Base-by-base conservation (phyloP, 2,113 vertebrate species). In the Cololabis saira region DNA sequence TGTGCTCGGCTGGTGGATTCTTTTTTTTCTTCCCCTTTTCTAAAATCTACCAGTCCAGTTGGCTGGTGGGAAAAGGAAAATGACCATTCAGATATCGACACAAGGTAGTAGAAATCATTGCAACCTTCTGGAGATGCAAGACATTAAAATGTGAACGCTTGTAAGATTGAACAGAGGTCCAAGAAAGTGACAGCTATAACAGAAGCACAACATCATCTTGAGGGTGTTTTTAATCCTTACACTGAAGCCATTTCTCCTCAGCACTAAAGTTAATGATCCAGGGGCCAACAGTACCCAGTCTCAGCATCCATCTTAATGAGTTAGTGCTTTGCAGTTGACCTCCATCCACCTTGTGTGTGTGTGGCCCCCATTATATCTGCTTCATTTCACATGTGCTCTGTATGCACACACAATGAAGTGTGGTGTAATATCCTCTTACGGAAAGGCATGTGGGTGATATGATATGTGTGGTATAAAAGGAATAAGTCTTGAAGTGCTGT, bases 201-300 rank as follows among this genome's bases (percentile, higher is more conserved):
- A 33, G 51, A 62, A 75, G 55, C 37, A 52, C 19, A 63, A 17
- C 24, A 49, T 63, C 49, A 49, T 71, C 51, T 61, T 40, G 19
- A 30, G 60, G 33, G 30, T n/a, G 64, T 24, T 33, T 37, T 14
- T 14, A n/a, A n/a, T 6, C 52, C 56, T 27, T 30, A 58, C 17
- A 49, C 41, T 56, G 57, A 74, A 72, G 71, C 77, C 60, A 63
- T 74, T 71, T 83, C 76, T 73, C 63, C 57, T 74, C 67, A 82
- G 84, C 81, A 84, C 67, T 85, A 86, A 91, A 89, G 61, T 86
- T 87, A 90, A 92, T 87, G 89, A 90, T 76, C 80, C 87, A 61
- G 59, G 63, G 15, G 19, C 66, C 27, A 70, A 61, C 30, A 61
- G 30, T 27, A 69, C 22, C 54, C 44, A 27, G 54, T 60, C 24